Percentiles rank a stretch among this genome's conserved stretches.
Conservation (phyloP, 2,888 invertebrate species). For the Micropterix aruncella region DNA sequence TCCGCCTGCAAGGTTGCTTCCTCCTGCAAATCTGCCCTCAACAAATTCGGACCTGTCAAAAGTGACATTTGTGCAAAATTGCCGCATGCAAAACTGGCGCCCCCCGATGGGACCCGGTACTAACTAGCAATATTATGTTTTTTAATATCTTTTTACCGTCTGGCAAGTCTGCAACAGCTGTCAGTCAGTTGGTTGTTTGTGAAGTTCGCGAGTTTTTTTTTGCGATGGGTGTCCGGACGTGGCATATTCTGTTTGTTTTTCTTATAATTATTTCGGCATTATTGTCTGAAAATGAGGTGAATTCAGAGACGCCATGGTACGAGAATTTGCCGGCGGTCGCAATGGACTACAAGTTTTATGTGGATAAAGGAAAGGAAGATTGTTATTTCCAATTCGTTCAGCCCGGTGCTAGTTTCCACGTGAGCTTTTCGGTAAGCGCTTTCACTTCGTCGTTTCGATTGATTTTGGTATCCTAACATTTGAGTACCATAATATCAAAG, state of each 20-base stretch:
- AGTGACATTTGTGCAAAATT: no score
- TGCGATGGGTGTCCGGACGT: conserved; percentile 27
- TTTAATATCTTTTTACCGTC: no score
- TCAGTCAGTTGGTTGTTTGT: no score
- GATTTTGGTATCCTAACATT: background rate
- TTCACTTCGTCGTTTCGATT: conserved; percentile 5
- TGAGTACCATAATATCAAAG: no score
- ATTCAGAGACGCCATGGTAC: conserved; percentile 61
- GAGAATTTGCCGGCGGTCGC: conserved; percentile 82
- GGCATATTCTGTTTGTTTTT: conserved; percentile 35
- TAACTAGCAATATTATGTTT: no score
- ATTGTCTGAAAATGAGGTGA: conserved; percentile 32
- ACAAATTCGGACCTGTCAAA: no score
- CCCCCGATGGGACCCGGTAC: no score
- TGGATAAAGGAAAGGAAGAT: conserved; percentile 86
- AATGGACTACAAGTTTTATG: conserved; percentile 91
- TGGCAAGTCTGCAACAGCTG: no score
- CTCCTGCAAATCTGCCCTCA: no score
- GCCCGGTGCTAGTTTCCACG: conserved; percentile 82
- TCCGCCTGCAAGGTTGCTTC: no score
- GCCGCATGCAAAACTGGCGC: no score
- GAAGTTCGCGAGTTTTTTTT: no score
- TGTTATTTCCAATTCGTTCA: conserved; percentile 93
- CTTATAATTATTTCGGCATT: conserved; percentile 33
- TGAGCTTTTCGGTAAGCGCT: conserved; percentile 45